A percentile compares a stretch with the other conserved stretches of the same genome.
phyloP scores from a whole-genome alignment of 2,888 invertebrate genomes.

The Drosophila phalerata region DNA sequence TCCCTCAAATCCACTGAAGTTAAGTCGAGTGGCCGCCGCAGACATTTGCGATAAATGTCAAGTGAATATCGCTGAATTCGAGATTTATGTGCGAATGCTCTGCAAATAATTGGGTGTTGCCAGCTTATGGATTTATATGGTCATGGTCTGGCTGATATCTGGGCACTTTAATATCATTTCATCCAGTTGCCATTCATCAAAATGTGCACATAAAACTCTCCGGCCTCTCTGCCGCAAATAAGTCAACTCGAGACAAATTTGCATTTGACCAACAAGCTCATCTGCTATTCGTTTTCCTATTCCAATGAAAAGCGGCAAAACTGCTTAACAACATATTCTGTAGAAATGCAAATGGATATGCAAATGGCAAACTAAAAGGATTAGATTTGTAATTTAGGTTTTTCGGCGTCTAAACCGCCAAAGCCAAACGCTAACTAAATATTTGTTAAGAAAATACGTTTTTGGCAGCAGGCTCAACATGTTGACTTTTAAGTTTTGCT shows the following conservation, averaged over 20 bases:
- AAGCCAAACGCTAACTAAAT: conserved; percentile 54
- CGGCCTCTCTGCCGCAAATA: conserved; percentile 7
- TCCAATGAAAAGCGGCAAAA: conserved; percentile 4
- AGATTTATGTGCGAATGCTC: conserved; percentile 65
- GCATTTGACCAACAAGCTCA: conserved; percentile 46
- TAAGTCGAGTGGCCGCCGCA: conserved; percentile 49
- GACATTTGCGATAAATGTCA: conserved; percentile 72
- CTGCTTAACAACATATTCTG: conserved; percentile 33
- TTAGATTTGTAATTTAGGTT: conserved; percentile 56
- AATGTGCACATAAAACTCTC: conserved; percentile 25
- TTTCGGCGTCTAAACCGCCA: conserved; percentile 27
- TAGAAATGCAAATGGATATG: conserved; percentile 46
- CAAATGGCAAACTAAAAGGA: conserved; percentile 62
- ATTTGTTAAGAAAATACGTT: conserved; percentile 66
- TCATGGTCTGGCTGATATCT: conserved; percentile 15
- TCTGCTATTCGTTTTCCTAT: conserved; percentile 3
- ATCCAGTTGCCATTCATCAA: conserved; percentile 44
- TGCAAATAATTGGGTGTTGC: conserved; percentile 66
- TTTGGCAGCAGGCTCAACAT: conserved; percentile 33
- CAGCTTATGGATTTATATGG: conserved; percentile 49
- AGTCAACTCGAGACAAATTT: conserved; percentile 52
- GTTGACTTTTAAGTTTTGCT: conserved; percentile 48
- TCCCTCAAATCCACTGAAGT: conserved; percentile 2
- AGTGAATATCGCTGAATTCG: conserved; percentile 47
- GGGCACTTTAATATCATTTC: conserved; percentile 22